Evolutionary conservation across 1,140 invertebrate genomes (phyloP).

Genomic region (Drosophila dunni): DNA sequence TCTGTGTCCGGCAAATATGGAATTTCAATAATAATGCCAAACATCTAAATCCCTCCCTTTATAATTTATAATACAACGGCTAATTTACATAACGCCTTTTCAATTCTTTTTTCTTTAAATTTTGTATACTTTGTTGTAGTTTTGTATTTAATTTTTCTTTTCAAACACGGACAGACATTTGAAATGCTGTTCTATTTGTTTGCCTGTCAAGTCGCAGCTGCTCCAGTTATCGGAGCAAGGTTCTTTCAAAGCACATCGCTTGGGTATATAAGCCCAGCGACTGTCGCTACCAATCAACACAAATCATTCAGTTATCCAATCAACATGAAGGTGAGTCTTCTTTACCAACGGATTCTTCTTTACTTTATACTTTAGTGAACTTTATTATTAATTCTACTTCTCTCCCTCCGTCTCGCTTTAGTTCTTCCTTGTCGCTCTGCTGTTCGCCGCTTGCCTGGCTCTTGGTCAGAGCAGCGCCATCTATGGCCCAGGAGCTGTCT

Average conservation of each 20-base stretch:
- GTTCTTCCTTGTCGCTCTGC: conserved; percentile 64
- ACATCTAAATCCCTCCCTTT: conserved; percentile 40
- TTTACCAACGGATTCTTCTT: not conserved
- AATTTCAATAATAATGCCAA: conserved; percentile 47
- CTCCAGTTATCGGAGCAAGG: conserved; percentile 53
- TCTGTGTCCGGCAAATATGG: conserved; percentile 31
- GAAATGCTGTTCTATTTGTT: conserved; percentile 45
- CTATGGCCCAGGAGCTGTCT: conserved; percentile 52
- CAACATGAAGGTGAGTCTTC: conserved; percentile 70
- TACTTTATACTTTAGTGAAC: not conserved
- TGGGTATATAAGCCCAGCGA: conserved; percentile 55
- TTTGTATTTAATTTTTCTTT: conserved; percentile 23
- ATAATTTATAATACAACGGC: not conserved
- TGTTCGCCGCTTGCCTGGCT: conserved; percentile 65
- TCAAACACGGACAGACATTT: not conserved
- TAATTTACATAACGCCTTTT: conserved; percentile 47
- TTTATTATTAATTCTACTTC: not conserved
- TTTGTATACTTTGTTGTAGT: not conserved
- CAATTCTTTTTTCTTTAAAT: conserved; percentile 11
- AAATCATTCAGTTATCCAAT: conserved; percentile 51
- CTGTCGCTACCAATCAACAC: conserved; percentile 41
- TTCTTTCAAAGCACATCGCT: conserved; percentile 13
- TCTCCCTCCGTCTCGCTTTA: not conserved
- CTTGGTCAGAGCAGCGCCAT: conserved; percentile 63
- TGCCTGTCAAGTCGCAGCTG: conserved; percentile 48